Conservation (phyloP, 1,140 invertebrate genomes). For the Ips typographus region DNA sequence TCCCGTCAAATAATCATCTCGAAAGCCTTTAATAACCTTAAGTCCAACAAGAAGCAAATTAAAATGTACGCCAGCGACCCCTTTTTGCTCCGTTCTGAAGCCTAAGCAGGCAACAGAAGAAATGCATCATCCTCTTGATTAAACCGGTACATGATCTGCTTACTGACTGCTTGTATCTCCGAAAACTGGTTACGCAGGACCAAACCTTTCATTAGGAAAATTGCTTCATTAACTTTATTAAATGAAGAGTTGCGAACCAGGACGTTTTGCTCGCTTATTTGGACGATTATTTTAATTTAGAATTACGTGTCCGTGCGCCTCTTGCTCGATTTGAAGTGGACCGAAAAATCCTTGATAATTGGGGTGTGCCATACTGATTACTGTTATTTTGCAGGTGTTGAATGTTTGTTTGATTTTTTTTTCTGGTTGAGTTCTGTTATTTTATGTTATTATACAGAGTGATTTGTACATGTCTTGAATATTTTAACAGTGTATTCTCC, state of each 20-base stretch:
- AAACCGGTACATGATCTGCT: neutral
- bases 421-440: too few relatives aligned
- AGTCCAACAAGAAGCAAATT: too few relatives aligned
- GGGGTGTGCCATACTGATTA: neutral
- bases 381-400: too few relatives aligned
- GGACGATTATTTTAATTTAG: constrained; percentile 28
- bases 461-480: too few relatives aligned
- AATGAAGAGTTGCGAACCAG: constrained; percentile 17
- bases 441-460: too few relatives aligned
- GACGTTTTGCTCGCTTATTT: constrained; percentile 4
- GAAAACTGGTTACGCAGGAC: constrained; percentile 16
- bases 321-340: constrained; percentile 7
- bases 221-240: constrained; percentile 28
- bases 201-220: constrained; percentile 25
- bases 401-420: too few relatives aligned
- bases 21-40: too few relatives aligned
- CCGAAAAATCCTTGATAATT: constrained; percentile 22
- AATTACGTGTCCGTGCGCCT: constrained; percentile 4
- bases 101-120: neutral
- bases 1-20: too few relatives aligned
- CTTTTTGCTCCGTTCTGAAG: neutral
- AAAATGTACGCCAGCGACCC: too few relatives aligned
- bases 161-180: neutral
- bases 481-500: too few relatives aligned
- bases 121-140: neutral